phyloP scores from a whole-genome alignment of 2,888 invertebrate genomes.

The Lasioglossum malachurum region DNA sequence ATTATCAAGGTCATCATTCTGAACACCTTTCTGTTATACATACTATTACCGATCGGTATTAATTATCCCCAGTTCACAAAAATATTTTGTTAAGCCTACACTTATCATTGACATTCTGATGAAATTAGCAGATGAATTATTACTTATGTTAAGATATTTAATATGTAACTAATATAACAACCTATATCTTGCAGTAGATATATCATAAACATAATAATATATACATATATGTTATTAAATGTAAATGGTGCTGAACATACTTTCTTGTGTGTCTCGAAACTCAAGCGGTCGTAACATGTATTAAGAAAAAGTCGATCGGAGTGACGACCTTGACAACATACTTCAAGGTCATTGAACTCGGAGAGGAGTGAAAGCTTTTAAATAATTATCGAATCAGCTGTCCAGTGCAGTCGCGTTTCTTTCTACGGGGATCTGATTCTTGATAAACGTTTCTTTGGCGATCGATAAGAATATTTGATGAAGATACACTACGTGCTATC shows the following conservation, averaged over 20 bases:
- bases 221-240: neutral
- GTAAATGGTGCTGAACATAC: neutral
- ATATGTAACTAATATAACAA: neutral
- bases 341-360: constrained; percentile 2
- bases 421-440: constrained; percentile 20
- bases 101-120: neutral
- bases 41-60: neutral
- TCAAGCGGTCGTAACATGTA: neutral
- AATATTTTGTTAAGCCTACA: neutral
- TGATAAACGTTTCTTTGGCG: neutral
- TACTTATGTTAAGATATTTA: neutral
- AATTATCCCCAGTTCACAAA: neutral
- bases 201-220: neutral
- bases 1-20: neutral
- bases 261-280: neutral
- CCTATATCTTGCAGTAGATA: neutral
- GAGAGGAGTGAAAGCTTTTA: neutral
- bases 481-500: neutral
- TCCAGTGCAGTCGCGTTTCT: constrained; percentile 21
- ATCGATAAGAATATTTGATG: constrained; percentile 10
- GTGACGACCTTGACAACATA: neutral
- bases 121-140: constrained; percentile 1
- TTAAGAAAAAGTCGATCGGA: neutral
- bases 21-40: neutral
- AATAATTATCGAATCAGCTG: neutral